Evolutionary conservation across 2,888 invertebrate genomes (phyloP), one percentile per base, ranked within the genome.

Genomic region (Caenorhabditis angaria): DNA sequence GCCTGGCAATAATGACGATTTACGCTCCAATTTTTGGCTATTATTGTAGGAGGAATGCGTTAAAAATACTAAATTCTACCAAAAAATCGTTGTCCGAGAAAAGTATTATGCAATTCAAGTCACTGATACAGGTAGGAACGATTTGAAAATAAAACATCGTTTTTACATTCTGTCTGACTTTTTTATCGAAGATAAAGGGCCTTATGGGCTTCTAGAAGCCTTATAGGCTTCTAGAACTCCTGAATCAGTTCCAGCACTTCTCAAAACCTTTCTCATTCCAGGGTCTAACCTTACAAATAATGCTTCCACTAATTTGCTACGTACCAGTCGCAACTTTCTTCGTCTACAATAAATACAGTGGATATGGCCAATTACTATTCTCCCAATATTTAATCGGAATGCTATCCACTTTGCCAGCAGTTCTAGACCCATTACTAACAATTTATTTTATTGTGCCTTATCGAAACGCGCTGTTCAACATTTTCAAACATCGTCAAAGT

Each of bases 261-360:
- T n/a, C 14, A 25, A n/a, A n/a, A n/a, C n/a, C 20, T 14, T 18
- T 14, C n/a, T n/a, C n/a, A 22, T 18, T 29, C 25, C 59, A 69
- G 60, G 70, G 70, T 27, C 61, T 70, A 0, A 61, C 53, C 24
- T 61, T 70, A 25, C 70, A 70, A 65, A 41, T 70, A 0, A 32
- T 65, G 18, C 29, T 65, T 0, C 70, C 70, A 0, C 27, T 61
- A 2, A 47, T 35, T 22, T 70, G 70, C 35, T 70, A 70, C 35
- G 61, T 65, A 2, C 70, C 70, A 1, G 41, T 65, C 6, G 50
- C 65, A 0, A 32, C 65, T 20, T 20, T 60, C 6, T 70, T 51
- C 25, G 2, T 27, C 8, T 65, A 58, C 35, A 65, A 65, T 29
- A 65, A 65, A 29, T 70, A 70, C 27, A 61, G 61, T 1, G 62